Conservation (phyloP, 2,797 vertebrate species). For the Synaphobranchus kaupii region DNA sequence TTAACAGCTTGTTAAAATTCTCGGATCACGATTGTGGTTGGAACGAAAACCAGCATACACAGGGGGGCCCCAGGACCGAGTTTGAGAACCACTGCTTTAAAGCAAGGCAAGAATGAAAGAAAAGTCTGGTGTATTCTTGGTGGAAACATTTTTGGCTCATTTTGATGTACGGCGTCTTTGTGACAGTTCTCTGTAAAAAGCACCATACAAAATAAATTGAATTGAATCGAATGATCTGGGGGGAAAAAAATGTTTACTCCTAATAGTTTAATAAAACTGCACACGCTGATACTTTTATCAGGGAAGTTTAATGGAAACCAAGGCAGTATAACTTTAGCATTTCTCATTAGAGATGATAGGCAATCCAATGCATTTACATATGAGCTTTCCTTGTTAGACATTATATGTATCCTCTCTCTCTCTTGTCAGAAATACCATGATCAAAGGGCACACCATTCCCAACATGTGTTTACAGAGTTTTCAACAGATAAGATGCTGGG, state of each 20-base stretch:
- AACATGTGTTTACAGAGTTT: not conserved
- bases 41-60: no score
- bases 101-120: not conserved
- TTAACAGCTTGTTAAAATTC: no score
- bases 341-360: not conserved
- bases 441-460: not conserved
- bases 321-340: not conserved
- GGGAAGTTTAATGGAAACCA: not conserved
- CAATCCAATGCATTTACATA: not conserved
- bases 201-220: no score
- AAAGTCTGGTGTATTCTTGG: no score
- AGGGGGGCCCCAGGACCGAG: no score
- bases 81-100: no score
- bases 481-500: not conserved
- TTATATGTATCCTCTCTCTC: not conserved
- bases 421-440: not conserved
- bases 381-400: not conserved
- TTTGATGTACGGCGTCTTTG: no score
- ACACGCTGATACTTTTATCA: not conserved
- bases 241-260: no score
- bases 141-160: no score
- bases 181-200: no score
- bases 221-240: no score
- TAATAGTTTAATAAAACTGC: not conserved
- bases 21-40: no score